Base-by-base conservation (phyloP, 2,888 invertebrate genomes). In the Trilocha varians region DNA sequence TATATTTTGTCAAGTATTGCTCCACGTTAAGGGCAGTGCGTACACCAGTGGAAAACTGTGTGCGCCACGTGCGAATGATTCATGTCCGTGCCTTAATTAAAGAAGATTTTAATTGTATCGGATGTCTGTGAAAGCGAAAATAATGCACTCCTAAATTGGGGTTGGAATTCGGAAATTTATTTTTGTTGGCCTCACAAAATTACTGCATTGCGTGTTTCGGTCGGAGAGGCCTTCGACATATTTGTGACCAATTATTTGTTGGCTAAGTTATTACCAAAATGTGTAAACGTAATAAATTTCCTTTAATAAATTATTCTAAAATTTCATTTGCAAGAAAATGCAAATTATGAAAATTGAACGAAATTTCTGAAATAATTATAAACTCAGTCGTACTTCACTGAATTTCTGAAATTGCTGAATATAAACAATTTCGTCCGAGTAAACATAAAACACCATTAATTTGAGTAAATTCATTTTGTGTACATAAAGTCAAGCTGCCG, bases 91-190 rank as follows among this genome's bases (percentile, higher is more conserved):
- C 86, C 86, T 87, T 87, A 87, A 87, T 87, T 87, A 87, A 86
- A 87, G 87, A 86, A 86, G 85, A 86, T 87, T 86, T 85, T 86
- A 87, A 86, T 86, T 86, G 85, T 85, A 85, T 85, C 82, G 84
- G 83, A 83, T 83, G 85, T 82, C 84, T 80, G 82, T 76, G 82
- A 79, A 85, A 84, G 79, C 78, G 82, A 85, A 85, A 84, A 85
- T 85, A 85, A 85, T 85, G 84, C 80, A 84, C 72, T 84, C 78
- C 80, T 79, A 83, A 83, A 84, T 84, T 84, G 82, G 84, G 83
- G 80, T 74, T 66, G 72, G 78, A 64, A 62, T 69, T 69, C 58
- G 71, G 69, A 73, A 78, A 83, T 83, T 79, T 83, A 83, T 84
- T 70, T 72, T 74, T 69, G 73, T 61, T 65, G 62, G 65, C 59